Base-by-base conservation (phyloP, 2,113 vertebrate genomes). In the Natator depressus region DNA sequence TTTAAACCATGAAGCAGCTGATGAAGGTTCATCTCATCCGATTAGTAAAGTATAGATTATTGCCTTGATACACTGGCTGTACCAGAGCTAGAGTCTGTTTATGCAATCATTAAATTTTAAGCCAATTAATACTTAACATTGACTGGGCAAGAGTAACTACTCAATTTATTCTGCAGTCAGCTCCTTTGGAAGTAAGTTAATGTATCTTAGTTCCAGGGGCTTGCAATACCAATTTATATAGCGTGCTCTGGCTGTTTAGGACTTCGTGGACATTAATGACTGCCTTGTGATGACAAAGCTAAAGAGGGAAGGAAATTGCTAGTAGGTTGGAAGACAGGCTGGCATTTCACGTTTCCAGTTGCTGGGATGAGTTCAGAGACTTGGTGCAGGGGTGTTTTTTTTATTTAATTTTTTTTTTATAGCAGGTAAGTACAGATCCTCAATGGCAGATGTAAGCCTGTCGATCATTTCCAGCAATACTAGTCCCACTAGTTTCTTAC, bases 11-110 rank as follows among this genome's bases (percentile, higher is more conserved):
- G 51, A 13, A 22, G n/a, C 0, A 0, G 25, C 19, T 2, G 3
- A 6, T 31, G 1, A 0, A 35, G 8, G 2, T 1, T 0, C 4
- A 11, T 53, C 79, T 82, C 46, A 3, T 7, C 82, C 20, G 42
- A 78, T 38, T 84, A 1, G 3, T 49, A 50, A 65, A 65, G 87
- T 31, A 83, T 29, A 24, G 31, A 65, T 86, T 75, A 51, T 27
- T 4, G 75, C 75, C 57, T 85, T 38, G 82, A 17, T 0, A 0
- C 83, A 49, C 87, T 25, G 59, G 65, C 47, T 90, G 76, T 85
- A 90, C 93, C 3, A 4, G 87, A n/a, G 59, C 49, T 16, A 46
- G 24, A 7, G 49, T 89, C 79, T 88, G 4, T n/a, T 50, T 5
- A 2, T 10, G 54, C 35, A 72, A 16, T 27, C 13, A 6, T 75